Conservation (phyloP, 2,888 invertebrate genomes). For the Caenorhabditis imperialis region DNA sequence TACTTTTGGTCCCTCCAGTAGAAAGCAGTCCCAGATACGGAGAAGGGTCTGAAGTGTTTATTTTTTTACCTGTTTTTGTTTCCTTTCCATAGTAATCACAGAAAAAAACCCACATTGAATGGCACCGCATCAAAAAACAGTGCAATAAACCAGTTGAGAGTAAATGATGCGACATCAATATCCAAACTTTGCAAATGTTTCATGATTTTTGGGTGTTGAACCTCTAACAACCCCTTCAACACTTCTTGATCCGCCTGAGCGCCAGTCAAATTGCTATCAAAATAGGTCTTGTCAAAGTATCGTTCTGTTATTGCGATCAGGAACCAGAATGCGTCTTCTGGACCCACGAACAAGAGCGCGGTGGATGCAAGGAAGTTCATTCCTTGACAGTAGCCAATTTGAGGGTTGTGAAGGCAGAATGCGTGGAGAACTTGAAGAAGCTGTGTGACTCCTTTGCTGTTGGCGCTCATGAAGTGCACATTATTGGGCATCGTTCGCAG, state of each 20-base stretch:
- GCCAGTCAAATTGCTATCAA: slow-evolving; percentile 80
- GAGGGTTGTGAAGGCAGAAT: slow-evolving; percentile 81
- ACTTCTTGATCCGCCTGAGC: slow-evolving; percentile 81
- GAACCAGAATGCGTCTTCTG: slow-evolving; percentile 82
- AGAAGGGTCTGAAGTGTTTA: slow-evolving; percentile 79
- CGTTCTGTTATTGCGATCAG: slow-evolving; percentile 81
- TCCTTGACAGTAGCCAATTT: slow-evolving; percentile 81
- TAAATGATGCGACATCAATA: slow-evolving; percentile 81
- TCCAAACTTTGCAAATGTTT: slow-evolving; percentile 80
- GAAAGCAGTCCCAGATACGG: slow-evolving; percentile 82
- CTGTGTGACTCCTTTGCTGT: slow-evolving; percentile 81
- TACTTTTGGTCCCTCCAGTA: slow-evolving; percentile 81
- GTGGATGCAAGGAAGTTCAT: slow-evolving; percentile 82
- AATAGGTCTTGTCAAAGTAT: slow-evolving; percentile 81
- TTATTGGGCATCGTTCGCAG: slow-evolving; percentile 81
- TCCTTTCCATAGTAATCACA: background rate
- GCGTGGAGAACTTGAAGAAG: slow-evolving; percentile 81
- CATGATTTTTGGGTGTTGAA: slow-evolving; percentile 80
- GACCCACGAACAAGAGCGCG: slow-evolving; percentile 80
- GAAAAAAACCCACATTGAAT: slow-evolving; percentile 79
- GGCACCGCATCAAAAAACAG: slow-evolving; percentile 81
- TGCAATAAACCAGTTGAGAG: slow-evolving; percentile 81
- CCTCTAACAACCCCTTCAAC: slow-evolving; percentile 80
- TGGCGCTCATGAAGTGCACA: slow-evolving; percentile 80
- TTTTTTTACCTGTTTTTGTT: too few species aligned